phyloP scores from a whole-genome alignment of 2,797 vertebrate genomes.

The Natrix natrix region DNA sequence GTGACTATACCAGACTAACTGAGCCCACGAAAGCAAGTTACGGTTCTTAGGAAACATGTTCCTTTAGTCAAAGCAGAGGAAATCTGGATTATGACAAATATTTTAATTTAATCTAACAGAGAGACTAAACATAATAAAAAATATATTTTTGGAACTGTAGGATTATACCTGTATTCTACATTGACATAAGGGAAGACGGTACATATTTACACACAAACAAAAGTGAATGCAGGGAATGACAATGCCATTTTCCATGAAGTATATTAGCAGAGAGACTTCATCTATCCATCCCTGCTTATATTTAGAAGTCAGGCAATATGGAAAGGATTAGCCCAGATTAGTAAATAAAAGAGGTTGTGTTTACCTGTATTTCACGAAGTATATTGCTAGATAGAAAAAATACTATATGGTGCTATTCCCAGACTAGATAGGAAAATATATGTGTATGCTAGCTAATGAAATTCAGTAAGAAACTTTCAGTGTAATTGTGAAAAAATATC shows the following conservation, averaged over 20 bases:
- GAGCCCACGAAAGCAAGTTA: not conserved
- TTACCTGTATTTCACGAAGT: not conserved
- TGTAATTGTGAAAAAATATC: not conserved
- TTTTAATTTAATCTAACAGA: not conserved
- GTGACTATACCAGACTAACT: not conserved
- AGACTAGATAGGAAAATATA: not conserved
- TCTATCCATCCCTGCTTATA: not conserved
- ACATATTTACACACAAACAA: not conserved
- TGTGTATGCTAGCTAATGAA: not conserved
- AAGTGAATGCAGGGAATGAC: not conserved
- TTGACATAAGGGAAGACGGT: not conserved
- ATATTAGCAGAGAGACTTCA: not conserved
- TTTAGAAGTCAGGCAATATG: not conserved
- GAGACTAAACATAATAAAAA: not conserved
- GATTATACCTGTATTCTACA: not conserved
- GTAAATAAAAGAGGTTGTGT: not conserved
- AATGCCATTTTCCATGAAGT: not conserved
- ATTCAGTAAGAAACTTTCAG: not conserved
- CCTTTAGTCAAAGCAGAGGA: not conserved
- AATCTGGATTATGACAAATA: not conserved
- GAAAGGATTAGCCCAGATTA: not conserved
- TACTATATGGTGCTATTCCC: not conserved
- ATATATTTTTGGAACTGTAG: not conserved
- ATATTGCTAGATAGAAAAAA: not conserved
- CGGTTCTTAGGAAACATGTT: not conserved